These are phyloP conservation scores for Julus scanicus DNA, from an alignment of 2,888 invertebrate genomes.

Conservation along the genomic window DNA sequence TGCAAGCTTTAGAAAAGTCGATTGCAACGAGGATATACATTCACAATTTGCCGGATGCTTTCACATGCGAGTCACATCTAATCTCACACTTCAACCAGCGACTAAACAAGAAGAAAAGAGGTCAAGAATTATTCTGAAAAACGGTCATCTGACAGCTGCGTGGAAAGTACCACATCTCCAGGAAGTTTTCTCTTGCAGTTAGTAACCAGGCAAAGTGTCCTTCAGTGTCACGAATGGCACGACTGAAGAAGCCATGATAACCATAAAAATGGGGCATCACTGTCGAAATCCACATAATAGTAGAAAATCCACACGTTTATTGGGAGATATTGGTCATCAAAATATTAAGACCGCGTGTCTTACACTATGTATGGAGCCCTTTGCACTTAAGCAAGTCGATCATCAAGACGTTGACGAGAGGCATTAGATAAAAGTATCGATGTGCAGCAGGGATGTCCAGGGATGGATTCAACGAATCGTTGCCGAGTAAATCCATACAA, in stretches of 20 bases:
- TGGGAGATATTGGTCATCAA: constrained; percentile 45
- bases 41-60: neutral
- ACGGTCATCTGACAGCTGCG: constrained; percentile 14
- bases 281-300: constrained; percentile 29
- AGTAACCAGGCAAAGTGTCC: neutral
- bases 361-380: neutral
- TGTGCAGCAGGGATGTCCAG: neutral
- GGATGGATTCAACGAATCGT: constrained; percentile 9
- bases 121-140: constrained; percentile 39
- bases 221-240: constrained; percentile 32
- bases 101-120: constrained; percentile 13
- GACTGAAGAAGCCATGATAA: constrained; percentile 23
- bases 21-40: neutral
- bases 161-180: neutral
- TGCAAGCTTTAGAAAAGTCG: neutral
- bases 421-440: constrained; percentile 40
- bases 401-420: constrained; percentile 47
- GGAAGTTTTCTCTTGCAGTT: neutral
- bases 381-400: constrained; percentile 40
- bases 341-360: constrained; percentile 40
- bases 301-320: constrained; percentile 25
- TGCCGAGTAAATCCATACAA: neutral
- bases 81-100: neutral
- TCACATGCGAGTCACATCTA: constrained; percentile 18
- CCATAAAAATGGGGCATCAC: constrained; percentile 40